Evolutionary conservation across 2,113 vertebrate genomes (phyloP).

Genomic region (Gymnogyps californianus): DNA sequence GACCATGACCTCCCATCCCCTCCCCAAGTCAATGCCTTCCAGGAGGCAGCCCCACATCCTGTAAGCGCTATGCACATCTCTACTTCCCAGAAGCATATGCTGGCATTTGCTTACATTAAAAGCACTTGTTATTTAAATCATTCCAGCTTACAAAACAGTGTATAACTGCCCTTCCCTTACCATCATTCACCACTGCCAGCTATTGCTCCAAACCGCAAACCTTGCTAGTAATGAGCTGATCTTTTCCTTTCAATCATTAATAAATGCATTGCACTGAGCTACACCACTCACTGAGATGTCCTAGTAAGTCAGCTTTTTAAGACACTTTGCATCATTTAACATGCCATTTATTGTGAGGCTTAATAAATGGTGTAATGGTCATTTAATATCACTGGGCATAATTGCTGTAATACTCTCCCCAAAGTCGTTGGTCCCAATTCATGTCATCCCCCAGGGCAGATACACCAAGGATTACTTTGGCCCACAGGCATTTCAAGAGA

Average conservation of each 20-base stretch:
- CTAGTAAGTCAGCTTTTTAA: background rate
- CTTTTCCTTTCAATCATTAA: background rate
- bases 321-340: background rate
- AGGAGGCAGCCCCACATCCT: constrained; percentile 15
- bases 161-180: background rate
- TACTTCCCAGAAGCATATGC: background rate
- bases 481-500: background rate
- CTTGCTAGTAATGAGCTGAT: background rate
- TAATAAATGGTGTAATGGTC: background rate
- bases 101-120: background rate
- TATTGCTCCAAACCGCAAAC: background rate
- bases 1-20: background rate
- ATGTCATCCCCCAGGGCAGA: background rate
- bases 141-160: background rate
- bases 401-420: background rate
- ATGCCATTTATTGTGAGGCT: background rate
- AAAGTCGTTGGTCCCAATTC: background rate
- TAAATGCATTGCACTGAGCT: background rate
- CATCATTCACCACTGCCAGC: background rate
- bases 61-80: background rate
- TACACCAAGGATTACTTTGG: background rate
- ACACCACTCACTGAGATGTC: background rate
- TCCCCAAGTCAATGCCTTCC: background rate
- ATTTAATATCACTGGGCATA: background rate
- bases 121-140: background rate